phyloP scores from a whole-genome alignment of 2,797 vertebrate species.

The Hydrophis major region DNA sequence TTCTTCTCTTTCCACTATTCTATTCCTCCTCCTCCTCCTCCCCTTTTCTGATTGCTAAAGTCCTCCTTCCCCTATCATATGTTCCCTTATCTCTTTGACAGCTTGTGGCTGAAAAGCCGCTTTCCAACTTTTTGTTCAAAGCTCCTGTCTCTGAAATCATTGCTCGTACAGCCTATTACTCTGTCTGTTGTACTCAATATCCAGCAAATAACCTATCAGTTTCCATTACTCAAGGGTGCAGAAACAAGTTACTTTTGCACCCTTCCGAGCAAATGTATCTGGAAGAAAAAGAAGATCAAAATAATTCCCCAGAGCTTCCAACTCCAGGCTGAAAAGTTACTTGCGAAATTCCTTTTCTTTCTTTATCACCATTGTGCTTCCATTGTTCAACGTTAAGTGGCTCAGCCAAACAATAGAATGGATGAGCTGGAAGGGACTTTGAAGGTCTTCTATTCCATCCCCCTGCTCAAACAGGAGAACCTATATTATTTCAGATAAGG shows the following conservation, averaged over 20 bases:
- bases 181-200: constrained; percentile 25
- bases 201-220: constrained; percentile 50
- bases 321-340: constrained; percentile 28
- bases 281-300: constrained; percentile 42
- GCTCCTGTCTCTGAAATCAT: neutral
- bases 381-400: neutral
- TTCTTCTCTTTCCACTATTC: neutral
- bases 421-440: too few relatives aligned
- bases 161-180: neutral
- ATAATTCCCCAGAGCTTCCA: constrained; percentile 4
- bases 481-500: too few relatives aligned
- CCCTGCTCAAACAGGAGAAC: too few relatives aligned
- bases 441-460: too few relatives aligned
- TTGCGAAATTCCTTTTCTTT: constrained; percentile 16
- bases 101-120: constrained; percentile 1
- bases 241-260: neutral
- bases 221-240: constrained; percentile 33
- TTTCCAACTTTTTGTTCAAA: constrained; percentile 21
- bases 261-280: constrained; percentile 37
- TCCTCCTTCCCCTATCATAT: neutral
- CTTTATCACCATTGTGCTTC: neutral
- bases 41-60: neutral
- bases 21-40: neutral
- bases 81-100: constrained; percentile 13
- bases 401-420: neutral